A percentile compares a stretch with the other conserved stretches of the same genome.
These are phyloP conservation scores for Actinia equina DNA, from an alignment of 64 coral and sea anemone species.

Conservation along the genomic window DNA sequence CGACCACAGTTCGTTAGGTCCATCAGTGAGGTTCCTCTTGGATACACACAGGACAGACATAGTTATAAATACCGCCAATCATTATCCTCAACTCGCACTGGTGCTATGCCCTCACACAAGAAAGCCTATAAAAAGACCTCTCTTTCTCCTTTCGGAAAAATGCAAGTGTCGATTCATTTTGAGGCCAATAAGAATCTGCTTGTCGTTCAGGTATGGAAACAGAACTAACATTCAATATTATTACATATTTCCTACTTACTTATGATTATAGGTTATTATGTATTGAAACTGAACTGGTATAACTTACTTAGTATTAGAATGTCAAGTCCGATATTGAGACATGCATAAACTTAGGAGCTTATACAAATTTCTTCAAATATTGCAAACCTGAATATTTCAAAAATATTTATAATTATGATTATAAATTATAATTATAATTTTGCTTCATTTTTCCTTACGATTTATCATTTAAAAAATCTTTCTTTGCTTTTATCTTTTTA, in stretches of 20 bases:
- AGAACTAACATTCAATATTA: not conserved
- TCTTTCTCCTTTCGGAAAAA: conserved; percentile 71
- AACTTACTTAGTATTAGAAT: no score
- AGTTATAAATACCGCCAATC: not conserved
- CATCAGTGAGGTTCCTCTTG: conserved; percentile 38
- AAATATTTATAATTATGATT: no score
- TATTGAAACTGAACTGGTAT: no score
- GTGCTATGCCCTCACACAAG: not conserved
- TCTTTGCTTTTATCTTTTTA: not conserved
- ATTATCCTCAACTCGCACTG: not conserved
- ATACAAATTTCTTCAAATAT: no score
- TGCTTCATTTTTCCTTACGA: no score
- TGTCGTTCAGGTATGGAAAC: conserved; percentile 64
- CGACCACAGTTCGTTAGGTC: conserved; percentile 30
- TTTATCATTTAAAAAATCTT: not conserved
- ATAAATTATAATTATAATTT: no score
- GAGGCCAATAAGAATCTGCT: conserved; percentile 65
- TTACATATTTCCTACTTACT: not conserved
- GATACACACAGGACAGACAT: not conserved
- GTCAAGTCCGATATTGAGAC: no score
- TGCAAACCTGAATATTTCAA: no score
- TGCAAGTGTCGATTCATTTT: conserved; percentile 73
- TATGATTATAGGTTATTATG: not conserved
- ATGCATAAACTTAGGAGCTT: no score
- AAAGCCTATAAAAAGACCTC: conserved; percentile 39